Evolutionary conservation across 1,140 invertebrate species (phyloP), one percentile per base, ranked within the genome.

Genomic region (Thalassaphorura encarpata): DNA sequence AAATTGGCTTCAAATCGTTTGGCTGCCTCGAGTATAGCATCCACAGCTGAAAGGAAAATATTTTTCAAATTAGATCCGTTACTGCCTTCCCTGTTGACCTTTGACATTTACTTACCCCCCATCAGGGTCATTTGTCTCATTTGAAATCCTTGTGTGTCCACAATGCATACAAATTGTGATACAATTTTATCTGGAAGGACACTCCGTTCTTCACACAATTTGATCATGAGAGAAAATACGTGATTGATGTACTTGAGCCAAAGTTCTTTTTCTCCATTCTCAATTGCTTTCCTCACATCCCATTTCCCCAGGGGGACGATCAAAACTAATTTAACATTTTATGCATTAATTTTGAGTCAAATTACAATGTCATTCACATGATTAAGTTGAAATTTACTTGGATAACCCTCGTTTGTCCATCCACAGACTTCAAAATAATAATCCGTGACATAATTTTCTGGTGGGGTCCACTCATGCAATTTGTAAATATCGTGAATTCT

Each of bases 1-100:
- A 47, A 46, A 36, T 57, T 57, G 24, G 55, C 40, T 18, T 57
- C 55, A 36, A 57, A 57, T 11, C 52, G 40, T 5, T 41, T n/a
- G 16, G 28, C 16, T 21, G 52, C 45, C 19, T 45, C 42, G 19
- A 46, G 21, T 3, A 29, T 31, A 4, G 52, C 19, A 26, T 54
- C 40, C 3, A 45, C 28, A 11, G 52, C 40, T 54, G 15, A 24
- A 54, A 21, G 4, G 6, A 11, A 51, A 51, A 51, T 26, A 18
- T n/a, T n/a, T n/a, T n/a, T n/a, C n/a, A n/a, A n/a, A n/a, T n/a
- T n/a, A n/a, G n/a, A n/a, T n/a, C n/a, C n/a, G n/a, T n/a, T n/a
- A n/a, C n/a, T n/a, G n/a, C n/a, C n/a, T n/a, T n/a, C 33, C 5
- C 23, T 11, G 8, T 6, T 39, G 21, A 43, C 19, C 19, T 36